phyloP scores from a whole-genome alignment of 2,113 vertebrate genomes.

The Plestiodon gilberti region DNA sequence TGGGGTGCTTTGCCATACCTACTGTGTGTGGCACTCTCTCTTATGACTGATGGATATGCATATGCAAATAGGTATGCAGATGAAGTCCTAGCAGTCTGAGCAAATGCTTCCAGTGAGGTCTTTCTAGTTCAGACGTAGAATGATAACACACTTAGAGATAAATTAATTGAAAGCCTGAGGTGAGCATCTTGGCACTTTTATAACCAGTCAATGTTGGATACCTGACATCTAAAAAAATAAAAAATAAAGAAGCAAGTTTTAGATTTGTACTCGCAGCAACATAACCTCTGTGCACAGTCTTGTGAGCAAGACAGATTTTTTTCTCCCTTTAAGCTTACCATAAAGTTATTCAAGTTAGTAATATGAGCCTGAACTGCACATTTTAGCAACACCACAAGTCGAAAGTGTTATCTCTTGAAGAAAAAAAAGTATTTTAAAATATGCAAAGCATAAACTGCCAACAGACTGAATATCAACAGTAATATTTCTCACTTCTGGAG shows the following conservation, averaged over 20 bases:
- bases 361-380: slow-evolving; percentile 41
- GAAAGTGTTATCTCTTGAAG: neutral
- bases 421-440: slow-evolving; percentile 20
- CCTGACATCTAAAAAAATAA: slow-evolving; percentile 4
- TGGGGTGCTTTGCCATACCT: slow-evolving; percentile 62
- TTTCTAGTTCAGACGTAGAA: slow-evolving; percentile 47
- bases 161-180: slow-evolving; percentile 49
- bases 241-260: slow-evolving; percentile 28
- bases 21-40: slow-evolving; percentile 15
- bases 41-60: slow-evolving; percentile 62
- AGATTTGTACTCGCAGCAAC: neutral
- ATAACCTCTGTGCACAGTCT: slow-evolving; percentile 18
- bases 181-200: slow-evolving; percentile 42
- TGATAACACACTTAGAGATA: slow-evolving; percentile 51
- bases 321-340: neutral
- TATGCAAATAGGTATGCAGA: slow-evolving; percentile 75
- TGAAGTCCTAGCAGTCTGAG: slow-evolving; percentile 64
- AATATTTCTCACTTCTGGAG: slow-evolving; percentile 43
- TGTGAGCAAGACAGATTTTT: neutral
- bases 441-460: slow-evolving; percentile 42
- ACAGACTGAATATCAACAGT: slow-evolving; percentile 43
- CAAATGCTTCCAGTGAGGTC: slow-evolving; percentile 60
- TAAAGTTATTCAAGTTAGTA: slow-evolving; percentile 37
- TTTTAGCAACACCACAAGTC: neutral
- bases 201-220: neutral